Conservation (phyloP, 2,888 invertebrate species). For the Encarsia formosa region DNA sequence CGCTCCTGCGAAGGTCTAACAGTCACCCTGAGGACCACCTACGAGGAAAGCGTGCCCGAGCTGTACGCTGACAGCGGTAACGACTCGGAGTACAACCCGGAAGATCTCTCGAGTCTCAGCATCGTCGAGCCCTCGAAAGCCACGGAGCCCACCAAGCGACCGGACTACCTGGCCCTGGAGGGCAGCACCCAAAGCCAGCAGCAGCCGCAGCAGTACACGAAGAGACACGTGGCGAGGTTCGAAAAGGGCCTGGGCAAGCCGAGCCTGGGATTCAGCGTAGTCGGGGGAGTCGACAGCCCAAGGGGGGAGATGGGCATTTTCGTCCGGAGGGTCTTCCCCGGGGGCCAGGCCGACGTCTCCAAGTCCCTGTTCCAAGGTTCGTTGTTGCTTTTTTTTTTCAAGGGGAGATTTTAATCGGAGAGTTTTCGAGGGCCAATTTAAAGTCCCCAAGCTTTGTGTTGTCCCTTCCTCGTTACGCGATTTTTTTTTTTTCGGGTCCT, state of each 20-base stretch:
- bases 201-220: conserved; percentile 37
- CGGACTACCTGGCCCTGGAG: conserved; percentile 42
- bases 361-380: conserved; percentile 58
- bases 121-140: conserved; percentile 32
- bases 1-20: conserved; percentile 44
- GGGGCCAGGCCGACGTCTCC: conserved; percentile 59
- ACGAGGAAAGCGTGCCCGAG: conserved; percentile 47
- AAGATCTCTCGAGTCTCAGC: conserved; percentile 40
- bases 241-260: conserved; percentile 59
- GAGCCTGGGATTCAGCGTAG: conserved; percentile 62
- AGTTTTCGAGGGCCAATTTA: too few relatives aligned
- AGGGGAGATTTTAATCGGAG: too few relatives aligned
- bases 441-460: too few relatives aligned
- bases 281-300: conserved; percentile 61
- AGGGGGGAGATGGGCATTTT: conserved; percentile 62
- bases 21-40: conserved; percentile 44
- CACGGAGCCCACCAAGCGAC: conserved; percentile 33
- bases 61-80: conserved; percentile 29
- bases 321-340: conserved; percentile 59
- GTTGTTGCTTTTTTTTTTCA: not conserved
- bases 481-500: too few relatives aligned
- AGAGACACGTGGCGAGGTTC: conserved; percentile 44
- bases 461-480: not conserved
- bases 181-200: not conserved
- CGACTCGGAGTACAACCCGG: conserved; percentile 34